These are phyloP conservation scores for Fissipunctia ypsillon DNA, from an alignment of 2,888 invertebrate genomes.

Conservation along the genomic window DNA sequence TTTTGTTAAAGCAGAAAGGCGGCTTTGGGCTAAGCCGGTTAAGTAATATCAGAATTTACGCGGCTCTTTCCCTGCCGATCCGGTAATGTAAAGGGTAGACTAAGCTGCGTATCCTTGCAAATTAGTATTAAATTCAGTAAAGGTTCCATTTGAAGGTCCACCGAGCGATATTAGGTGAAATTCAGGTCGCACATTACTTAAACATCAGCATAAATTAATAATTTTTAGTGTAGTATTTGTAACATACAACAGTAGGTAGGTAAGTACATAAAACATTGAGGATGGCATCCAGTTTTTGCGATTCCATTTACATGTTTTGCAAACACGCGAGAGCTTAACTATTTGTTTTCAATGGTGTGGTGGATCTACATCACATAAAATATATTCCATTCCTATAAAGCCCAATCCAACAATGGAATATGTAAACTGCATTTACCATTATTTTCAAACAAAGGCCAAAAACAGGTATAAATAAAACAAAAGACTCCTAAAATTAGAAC, in stretches of 20 bases:
- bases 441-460: constrained; percentile 1
- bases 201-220: too few species aligned
- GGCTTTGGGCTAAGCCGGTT: constrained; percentile 39
- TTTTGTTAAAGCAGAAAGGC: constrained; percentile 47
- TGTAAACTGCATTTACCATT: not conserved
- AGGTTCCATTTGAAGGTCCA: constrained; percentile 40
- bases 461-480: constrained; percentile 10
- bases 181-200: constrained; percentile 11
- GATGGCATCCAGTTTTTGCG: not conserved
- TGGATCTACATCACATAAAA: too few species aligned
- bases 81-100: constrained; percentile 54
- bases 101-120: constrained; percentile 45
- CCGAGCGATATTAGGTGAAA: constrained; percentile 11
- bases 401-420: not conserved
- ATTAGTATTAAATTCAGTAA: constrained; percentile 58
- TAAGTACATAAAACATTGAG: too few species aligned
- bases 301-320: not conserved
- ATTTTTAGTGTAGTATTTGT: too few species aligned
- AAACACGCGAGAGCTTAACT: not conserved
- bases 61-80: constrained; percentile 45
- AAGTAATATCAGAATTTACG: constrained; percentile 59
- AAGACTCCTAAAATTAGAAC: constrained; percentile 7
- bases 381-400: too few species aligned
- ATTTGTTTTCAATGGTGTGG: not conserved
- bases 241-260: too few species aligned